Conservation (phyloP, 2,113 vertebrate genomes). For the Centrocercus urophasianus region DNA sequence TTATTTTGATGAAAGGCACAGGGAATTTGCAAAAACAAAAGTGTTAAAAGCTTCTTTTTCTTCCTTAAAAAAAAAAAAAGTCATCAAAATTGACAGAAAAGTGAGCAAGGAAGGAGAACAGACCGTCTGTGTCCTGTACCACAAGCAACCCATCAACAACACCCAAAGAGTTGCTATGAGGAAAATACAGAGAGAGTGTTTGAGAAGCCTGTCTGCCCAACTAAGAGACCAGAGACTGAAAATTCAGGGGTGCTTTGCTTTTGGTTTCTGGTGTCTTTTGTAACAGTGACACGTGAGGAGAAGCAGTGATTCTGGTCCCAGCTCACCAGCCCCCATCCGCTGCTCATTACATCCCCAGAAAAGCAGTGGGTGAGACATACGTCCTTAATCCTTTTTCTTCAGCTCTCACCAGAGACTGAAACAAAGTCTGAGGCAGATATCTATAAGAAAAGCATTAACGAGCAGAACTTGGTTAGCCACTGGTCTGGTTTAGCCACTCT, state of each 20-base stretch:
- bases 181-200: neutral
- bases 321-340: neutral
- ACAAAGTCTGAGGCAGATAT: neutral
- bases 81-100: slow-evolving; percentile 16
- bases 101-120: neutral
- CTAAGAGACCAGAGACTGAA: neutral
- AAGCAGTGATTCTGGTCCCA: neutral
- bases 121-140: neutral
- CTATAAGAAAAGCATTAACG: neutral
- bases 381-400: neutral
- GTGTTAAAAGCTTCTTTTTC: slow-evolving; percentile 25
- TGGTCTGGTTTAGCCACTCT: neutral
- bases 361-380: neutral
- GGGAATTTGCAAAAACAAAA: neutral
- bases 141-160: neutral
- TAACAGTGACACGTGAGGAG: neutral
- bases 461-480: neutral
- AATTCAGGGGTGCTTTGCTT: neutral
- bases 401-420: neutral
- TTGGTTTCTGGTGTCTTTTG: neutral
- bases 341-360: neutral
- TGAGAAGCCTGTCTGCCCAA: neutral
- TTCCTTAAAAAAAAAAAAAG: neutral
- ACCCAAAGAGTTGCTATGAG: neutral
- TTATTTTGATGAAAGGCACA: neutral